Evolutionary conservation across 2,113 vertebrate species (phyloP), one percentile per base, ranked within the genome.

Genomic region (Aplodontia rufa): DNA sequence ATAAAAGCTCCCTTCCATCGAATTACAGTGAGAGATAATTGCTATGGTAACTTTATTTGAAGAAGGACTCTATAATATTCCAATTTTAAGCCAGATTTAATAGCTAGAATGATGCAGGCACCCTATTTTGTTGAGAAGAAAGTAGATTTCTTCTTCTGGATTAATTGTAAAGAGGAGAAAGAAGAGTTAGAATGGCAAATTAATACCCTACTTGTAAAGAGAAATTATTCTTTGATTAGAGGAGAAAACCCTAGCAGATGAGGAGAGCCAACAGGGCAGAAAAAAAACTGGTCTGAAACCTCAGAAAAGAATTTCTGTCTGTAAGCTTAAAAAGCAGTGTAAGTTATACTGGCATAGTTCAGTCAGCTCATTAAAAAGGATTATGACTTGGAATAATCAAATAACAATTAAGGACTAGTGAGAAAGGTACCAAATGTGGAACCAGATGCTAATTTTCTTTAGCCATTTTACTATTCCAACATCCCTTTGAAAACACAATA

Each of bases 1-100:
- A 88, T 74, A 94, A 88, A 93, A 64, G 40, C 26, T 91, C 60
- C 45, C 64, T 58, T 72, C 85, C 76, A 47, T 72, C 88, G 94
- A 97, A 96, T 96, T 95, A 79, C 24, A 58, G 64, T 35, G 12
- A 91, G 47, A 89, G 93, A 92, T 78, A 92, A 95, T 45, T 96
- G 60, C 90, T 90, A 81, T 66, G 90, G 81, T 82, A 94, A 88
- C 66, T 90, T 72, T 87, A 96, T 68, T 53, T 90, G 68, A 93
- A 75, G 83, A 86, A 93, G 71, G 60, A 85, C 85, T 92, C 72
- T 72, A 93, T 87, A 92, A 78, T 91, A 93, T 84, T 72, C 32
- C 28, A 86, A 78, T 86, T 87, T 96, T 94, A 88, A 97, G 68
- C 22, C 51, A 93, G 60, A 90, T 72, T 96, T 85, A 79, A 84